phyloP scores from a whole-genome alignment of 1,140 invertebrate species.

The Panulirus ornatus region DNA sequence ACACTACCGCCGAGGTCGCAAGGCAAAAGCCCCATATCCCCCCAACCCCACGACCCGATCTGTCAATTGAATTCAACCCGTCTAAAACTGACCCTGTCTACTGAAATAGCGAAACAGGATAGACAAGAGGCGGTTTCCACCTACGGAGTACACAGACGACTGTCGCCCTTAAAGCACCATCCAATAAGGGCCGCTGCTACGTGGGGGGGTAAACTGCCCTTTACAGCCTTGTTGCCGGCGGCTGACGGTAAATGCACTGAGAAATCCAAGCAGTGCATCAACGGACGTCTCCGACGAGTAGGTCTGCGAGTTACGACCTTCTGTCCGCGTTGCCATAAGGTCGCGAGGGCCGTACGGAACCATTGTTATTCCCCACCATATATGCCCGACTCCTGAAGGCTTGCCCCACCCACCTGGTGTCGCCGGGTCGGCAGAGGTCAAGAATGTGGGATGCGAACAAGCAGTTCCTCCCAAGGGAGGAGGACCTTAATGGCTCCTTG shows the following conservation, averaged over 20 bases:
- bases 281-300: background rate
- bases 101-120: conserved; percentile 35
- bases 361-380: conserved; percentile 62
- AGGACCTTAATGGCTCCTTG: conserved; percentile 6
- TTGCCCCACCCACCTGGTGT: conserved; percentile 66
- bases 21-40: no score
- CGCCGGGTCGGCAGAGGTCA: conserved; percentile 38
- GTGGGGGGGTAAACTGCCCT: background rate
- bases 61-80: conserved; percentile 61
- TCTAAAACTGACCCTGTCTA: conserved; percentile 39
- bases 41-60: conserved; percentile 46
- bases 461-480: background rate
- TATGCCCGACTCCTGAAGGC: conserved; percentile 47
- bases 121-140: background rate
- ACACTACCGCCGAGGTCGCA: conserved; percentile 55
- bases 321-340: conserved; percentile 2
- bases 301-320: conserved; percentile 30
- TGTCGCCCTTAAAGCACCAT: background rate
- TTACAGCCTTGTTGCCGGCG: conserved; percentile 8
- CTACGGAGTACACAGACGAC: no score
- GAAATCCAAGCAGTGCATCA: conserved; percentile 62
- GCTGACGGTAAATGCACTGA: conserved; percentile 49
- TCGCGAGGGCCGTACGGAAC: background rate
- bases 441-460: conserved; percentile 69
- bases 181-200: background rate